Evolutionary conservation across 2,888 invertebrate genomes (phyloP), one percentile per base, ranked within the genome.

Genomic region (Lamellibrachia columna): DNA sequence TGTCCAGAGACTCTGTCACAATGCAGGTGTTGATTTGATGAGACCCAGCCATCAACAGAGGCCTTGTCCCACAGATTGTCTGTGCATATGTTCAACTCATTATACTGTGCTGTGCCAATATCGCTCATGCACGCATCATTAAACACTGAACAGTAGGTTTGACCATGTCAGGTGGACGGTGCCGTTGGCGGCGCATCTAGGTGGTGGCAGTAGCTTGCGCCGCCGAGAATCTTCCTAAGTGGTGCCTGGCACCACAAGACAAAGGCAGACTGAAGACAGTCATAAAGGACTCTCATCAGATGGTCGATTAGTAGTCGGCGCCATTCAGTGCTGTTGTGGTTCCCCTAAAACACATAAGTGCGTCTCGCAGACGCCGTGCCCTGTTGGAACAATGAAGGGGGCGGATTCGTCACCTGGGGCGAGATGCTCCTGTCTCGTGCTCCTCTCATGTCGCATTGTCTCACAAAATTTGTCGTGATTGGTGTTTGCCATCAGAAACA

Each of bases 1-100:
- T 22, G 22, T 15, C 75, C 75, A 15, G 4, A 22, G 75, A 75
- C 75, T 22, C 75, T 3, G 75, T 15, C 22, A 75, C 75, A 75
- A 75, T 75, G 22, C 75, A 75, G 75, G 75, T 75, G 75, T 75
- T 75, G 75, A 75, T 75, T 75, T 75, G 75, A 75, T 75, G 75
- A 75, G 75, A 22, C 22, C 22, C n/a, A n/a, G n/a, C n/a, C 75
- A 15, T 75, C 75, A 75, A 75, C 75, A 75, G 40, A 40, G 40
- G 40, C n/a, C 75, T 4, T 75, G 75, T 75, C 22, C 75, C 75
- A 22, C 75, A 11, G 15, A n/a, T 75, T 22, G 75, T 75, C 22
- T 75, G 75, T 75, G 75, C 22, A 22, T 75, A 75, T 75, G 75
- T 75, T 75, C 22, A 22, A 75, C 75, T 75, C 75, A 75, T 75